Evolutionary conservation across 2,113 vertebrate species (phyloP), one percentile per base, ranked within the genome.

Genomic region (Delphinus delphis): DNA sequence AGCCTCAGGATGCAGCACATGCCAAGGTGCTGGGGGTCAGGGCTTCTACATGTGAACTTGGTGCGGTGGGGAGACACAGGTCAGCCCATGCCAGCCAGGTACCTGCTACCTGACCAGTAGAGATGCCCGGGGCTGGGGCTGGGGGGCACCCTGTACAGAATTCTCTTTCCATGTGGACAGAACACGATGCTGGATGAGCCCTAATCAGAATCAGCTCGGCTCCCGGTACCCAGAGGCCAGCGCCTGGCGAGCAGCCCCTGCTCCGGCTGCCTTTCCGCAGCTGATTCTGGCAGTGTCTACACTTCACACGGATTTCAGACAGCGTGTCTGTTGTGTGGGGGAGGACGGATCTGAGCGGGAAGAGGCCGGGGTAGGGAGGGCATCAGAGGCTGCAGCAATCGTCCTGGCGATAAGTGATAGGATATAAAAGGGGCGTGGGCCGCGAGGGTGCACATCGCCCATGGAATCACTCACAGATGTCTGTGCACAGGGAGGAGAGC

Each of bases 391-490:
- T 25, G 31, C 15, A 0, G 28, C 23, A 1, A 0, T 8, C 0
- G 3, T 73, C 18, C 63, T 1, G 0, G 70, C 0, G 3, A 15
- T 6, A 20, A 2, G 8, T 2, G 2, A 4, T 10, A 15, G 84
- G 26, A 70, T 11, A 1, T 0, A 3, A 2, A 33, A 0, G 10
- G 55, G 67, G 15, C 0, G 0, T 1, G 8, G n/a, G 15, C 25
- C 12, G 0, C 2, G 0, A 14, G 28, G 20, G 20, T 15, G 12
- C 10, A 0, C 2, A 0, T 14, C 26, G 0, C 2, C 70, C 2
- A 0, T 4, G 5, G 50, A 50, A 2, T 6, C 60, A 13, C 8
- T 1, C 2, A 1, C 41, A 44, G 23, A 15, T 3, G 3, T 2
- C 55, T 0, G 28, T 9, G 21, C 21, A 9, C 5, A 0, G 38